Base-by-base conservation (phyloP, 2,888 invertebrate species). In the Apeira syringaria region DNA sequence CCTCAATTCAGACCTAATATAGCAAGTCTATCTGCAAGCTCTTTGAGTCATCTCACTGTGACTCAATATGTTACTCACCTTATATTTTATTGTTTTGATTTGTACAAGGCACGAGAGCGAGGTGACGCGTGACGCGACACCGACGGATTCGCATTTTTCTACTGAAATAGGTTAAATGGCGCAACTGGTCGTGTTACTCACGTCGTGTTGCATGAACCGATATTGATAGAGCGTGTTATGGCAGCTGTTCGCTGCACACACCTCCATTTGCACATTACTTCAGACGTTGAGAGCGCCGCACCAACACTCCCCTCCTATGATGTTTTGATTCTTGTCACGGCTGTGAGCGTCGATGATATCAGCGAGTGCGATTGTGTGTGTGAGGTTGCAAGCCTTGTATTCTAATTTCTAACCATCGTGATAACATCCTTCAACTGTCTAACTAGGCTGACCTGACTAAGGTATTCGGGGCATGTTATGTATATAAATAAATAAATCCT, bases 51-150 rank as follows among this genome's bases (percentile, higher is more conserved):
- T 31, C 37, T 25, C 20, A 12, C 24, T 24, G 31, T 47, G 47
- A 47, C 18, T 50, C 50, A 47, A 41, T 32, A 27, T 27, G 25
- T 44, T 50, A 43, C 32, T 50, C 50, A 47, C 44, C 34, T 28
- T 39, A 30, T 22, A 40, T 40, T 38, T 32, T 15, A 34, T 44
- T 50, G 50, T 50, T 50, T 47, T 41, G 38, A 41, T 41, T 41
- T 22, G 42, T 36, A 20, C 6, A 20, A 5, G 20, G 20, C 20
- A 7, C 20, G 7, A 7, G 7, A 4, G 15, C 15, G 5, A 15
- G 5, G 17, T 4, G 5, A 17, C 17, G 17, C 5, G n/a, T n/a
- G n/a, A n/a, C n/a, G n/a, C n/a, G n/a, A n/a, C n/a, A n/a, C 18
- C 27, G 27, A n/a, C 29, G 47, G 45, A 35, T 48, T 48, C 54